phyloP scores from a whole-genome alignment of 2,888 invertebrate genomes.

The Agrotis exclamationis region DNA sequence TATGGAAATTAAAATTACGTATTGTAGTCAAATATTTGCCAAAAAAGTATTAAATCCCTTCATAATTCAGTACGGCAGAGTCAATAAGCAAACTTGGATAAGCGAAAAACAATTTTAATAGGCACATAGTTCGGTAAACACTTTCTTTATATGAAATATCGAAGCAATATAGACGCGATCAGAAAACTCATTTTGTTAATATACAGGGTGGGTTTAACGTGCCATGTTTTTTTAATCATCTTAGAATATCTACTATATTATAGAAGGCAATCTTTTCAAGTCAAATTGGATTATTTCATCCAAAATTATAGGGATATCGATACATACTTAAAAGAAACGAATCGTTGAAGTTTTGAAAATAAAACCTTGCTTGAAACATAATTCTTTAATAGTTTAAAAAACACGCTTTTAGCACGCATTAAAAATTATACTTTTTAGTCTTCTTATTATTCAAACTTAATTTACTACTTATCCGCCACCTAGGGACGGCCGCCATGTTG shows the following conservation, averaged over 20 bases:
- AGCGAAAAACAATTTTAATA: conserved; percentile 54
- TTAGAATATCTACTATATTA: neutral
- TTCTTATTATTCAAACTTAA: too few relatives aligned
- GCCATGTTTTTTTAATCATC: neutral
- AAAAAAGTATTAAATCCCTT: conserved; percentile 30
- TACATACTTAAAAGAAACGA: too few relatives aligned
- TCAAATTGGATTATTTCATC: too few relatives aligned
- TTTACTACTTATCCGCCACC: too few relatives aligned
- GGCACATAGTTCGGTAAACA: conserved; percentile 40
- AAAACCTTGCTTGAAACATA: too few relatives aligned
- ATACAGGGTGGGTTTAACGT: neutral
- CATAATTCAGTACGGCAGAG: conserved; percentile 27
- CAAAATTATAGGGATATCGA: too few relatives aligned
- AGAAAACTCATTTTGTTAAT: conserved; percentile 38
- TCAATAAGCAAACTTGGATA: conserved; percentile 40
- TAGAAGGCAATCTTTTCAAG: too few relatives aligned
- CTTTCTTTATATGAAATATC: conserved; percentile 31
- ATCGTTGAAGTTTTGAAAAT: too few relatives aligned
- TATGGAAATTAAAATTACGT: neutral
- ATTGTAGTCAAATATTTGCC: conserved; percentile 8
- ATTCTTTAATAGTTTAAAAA: too few relatives aligned
- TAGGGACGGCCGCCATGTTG: too few relatives aligned
- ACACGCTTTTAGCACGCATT: too few relatives aligned
- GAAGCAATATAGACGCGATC: conserved; percentile 17
- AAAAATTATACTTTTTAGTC: too few relatives aligned